A percentile compares a stretch with the other conserved stretches of the same genome.
phyloP scores from a whole-genome alignment of 2,113 vertebrate genomes.

The Oreochromis spilurus region DNA sequence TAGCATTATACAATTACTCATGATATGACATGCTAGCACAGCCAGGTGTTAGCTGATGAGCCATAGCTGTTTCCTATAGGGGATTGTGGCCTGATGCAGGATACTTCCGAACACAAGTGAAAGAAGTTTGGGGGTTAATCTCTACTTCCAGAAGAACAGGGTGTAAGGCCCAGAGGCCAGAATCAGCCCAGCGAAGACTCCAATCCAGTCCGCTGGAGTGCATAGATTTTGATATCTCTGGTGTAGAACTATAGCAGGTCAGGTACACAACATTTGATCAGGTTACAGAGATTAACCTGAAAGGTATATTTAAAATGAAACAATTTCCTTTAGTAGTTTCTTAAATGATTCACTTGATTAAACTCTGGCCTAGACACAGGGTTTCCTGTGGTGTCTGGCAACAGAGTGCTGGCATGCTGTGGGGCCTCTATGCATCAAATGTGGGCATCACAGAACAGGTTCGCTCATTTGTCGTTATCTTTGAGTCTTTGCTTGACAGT shows the following conservation, averaged over 20 bases:
- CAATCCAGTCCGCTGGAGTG: neutral
- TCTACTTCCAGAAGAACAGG: neutral
- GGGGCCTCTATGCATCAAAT: neutral
- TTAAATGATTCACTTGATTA: neutral
- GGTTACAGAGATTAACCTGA: neutral
- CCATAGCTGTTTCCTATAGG: neutral
- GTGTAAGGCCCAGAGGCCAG: neutral
- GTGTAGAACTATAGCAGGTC: neutral
- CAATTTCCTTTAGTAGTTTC: neutral
- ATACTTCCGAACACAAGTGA: neutral
- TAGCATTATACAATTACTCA: slow-evolving; percentile 60
- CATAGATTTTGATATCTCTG: neutral
- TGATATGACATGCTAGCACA: slow-evolving; percentile 54
- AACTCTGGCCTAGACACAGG: neutral
- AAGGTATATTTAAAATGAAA: neutral
- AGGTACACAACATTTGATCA: neutral
- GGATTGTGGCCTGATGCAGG: neutral
- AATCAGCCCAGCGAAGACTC: neutral
- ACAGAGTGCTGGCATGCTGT: neutral
- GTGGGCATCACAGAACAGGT: neutral
- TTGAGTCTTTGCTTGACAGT: neutral
- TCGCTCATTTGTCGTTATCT: neutral
- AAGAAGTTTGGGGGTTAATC: neutral
- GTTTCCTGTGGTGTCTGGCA: neutral
- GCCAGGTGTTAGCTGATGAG: slow-evolving; percentile 48